These are phyloP conservation scores for Harpagifer antarcticus DNA, from an alignment of 2,797 vertebrate species.

Conservation along the genomic window DNA sequence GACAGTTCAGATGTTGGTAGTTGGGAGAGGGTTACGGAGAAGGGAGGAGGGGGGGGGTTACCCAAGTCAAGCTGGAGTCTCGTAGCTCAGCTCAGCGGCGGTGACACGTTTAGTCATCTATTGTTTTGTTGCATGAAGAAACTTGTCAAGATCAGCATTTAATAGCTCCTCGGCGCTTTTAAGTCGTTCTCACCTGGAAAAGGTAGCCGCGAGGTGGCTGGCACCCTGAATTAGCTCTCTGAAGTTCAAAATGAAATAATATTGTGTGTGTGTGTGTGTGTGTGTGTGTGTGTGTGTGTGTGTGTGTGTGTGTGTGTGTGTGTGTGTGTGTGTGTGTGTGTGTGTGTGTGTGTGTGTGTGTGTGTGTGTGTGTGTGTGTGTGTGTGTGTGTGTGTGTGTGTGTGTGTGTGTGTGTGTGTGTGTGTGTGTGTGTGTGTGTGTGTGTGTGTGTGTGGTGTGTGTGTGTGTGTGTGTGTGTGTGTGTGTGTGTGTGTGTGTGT, in stretches of 20 bases:
- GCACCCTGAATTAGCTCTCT: constrained; percentile 83
- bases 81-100: constrained; percentile 66
- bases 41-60: constrained; percentile 1
- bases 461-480: constrained; percentile 23
- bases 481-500: no score
- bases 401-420: constrained; percentile 26
- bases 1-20: constrained; percentile 83
- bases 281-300: constrained; percentile 49
- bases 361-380: no score
- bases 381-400: no score
- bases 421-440: constrained; percentile 40
- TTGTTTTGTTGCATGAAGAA: constrained; percentile 85
- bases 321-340: constrained; percentile 26
- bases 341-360: constrained; percentile 45
- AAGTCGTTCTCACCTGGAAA: constrained; percentile 82
- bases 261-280: constrained; percentile 59
- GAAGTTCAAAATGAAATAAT: constrained; percentile 83
- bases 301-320: constrained; percentile 35
- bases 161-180: constrained; percentile 81
- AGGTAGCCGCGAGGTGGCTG: constrained; percentile 83
- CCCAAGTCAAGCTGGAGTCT: constrained; percentile 62
- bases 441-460: constrained; percentile 41
- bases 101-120: constrained; percentile 83
- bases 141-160: constrained; percentile 87
- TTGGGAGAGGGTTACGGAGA: constrained; percentile 60